Conservation (phyloP, 2,797 vertebrate species). For the Chaetophractus vellerosus region DNA sequence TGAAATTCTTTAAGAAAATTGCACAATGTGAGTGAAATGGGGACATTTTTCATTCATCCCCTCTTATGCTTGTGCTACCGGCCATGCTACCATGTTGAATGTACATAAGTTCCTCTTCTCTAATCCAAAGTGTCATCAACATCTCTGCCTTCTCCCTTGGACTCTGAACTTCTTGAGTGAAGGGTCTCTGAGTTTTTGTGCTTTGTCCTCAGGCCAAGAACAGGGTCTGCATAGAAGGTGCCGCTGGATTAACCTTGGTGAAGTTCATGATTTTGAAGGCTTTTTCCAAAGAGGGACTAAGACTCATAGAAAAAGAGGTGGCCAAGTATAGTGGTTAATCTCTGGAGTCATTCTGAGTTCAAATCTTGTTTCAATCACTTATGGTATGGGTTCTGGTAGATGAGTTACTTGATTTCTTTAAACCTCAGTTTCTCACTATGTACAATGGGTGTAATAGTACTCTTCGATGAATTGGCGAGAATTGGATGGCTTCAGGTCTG, state of each 20-base stretch:
- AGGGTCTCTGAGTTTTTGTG: fast-evolving
- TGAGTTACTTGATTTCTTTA: not conserved
- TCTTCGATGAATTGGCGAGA: not conserved
- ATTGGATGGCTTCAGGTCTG: not conserved
- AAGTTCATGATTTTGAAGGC: not conserved
- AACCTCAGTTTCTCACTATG: not conserved
- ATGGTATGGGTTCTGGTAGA: not conserved
- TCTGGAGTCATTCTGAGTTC: not conserved
- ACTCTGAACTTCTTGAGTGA: not conserved
- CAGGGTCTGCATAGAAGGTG: not conserved
- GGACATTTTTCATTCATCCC: not conserved
- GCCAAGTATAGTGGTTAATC: not conserved
- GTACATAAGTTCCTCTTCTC: fast-evolving
- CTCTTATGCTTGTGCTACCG: not conserved
- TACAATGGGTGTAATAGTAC: not conserved
- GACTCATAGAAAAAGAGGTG: not conserved
- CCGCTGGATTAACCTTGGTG: not conserved
- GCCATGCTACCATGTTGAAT: fast-evolving
- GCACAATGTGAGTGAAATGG: not conserved
- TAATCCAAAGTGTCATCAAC: not conserved
- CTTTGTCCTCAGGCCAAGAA: not conserved
- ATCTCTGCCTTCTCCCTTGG: not conserved
- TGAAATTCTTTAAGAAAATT: conserved; percentile 58
- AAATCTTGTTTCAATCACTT: not conserved
- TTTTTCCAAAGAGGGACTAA: not conserved